Base-by-base conservation (phyloP, 2,113 vertebrate genomes). In the Limnothrissa miodon region DNA sequence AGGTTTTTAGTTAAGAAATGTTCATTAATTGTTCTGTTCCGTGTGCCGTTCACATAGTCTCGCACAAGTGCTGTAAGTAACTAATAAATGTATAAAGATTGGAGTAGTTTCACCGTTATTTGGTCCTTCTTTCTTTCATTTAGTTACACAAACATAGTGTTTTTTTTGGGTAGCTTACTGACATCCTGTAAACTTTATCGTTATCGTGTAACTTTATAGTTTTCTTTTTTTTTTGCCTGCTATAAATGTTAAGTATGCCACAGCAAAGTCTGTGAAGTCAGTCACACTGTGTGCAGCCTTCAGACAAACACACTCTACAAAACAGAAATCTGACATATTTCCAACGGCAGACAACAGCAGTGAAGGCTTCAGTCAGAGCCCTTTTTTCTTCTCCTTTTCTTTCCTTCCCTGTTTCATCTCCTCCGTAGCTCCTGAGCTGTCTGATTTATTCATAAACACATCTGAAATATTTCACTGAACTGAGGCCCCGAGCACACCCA, bases 381-480 rank as follows among this genome's bases (percentile, higher is more conserved):
- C 6, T 15, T 44, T 42, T 70, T 81, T 29, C n/a, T 5, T 29
- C 29, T 46, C 78, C 1, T 80, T 46, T n/a, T 83, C 39, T 29
- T n/a, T n/a, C n/a, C n/a, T n/a, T n/a, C 29, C 74, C 80, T 78
- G 1, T 62, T 82, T 56, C 15, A 79, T 66, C 39, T 42, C 56
- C 5, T 53, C 21, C n/a, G 62, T 59, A 59, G 36, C 51, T 25
- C 25, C 23, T 81, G 25, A 78, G 29, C 42, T 21, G 1, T 1
- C 59, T 74, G 45, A 79, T 33, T 85, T 85, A 79, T 82, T 81
- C 70, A 79, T 74, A 74, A 74, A 74, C 10, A 74, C 10, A 39
- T 29, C 29, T 74, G 66, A 74, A 74, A 74, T 74, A 74, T 74
- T 74, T 74, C 66, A 74, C 25, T 36, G 66, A 3, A 11, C 59